Base-by-base conservation (phyloP, 2,113 vertebrate genomes). In the Athene noctua region DNA sequence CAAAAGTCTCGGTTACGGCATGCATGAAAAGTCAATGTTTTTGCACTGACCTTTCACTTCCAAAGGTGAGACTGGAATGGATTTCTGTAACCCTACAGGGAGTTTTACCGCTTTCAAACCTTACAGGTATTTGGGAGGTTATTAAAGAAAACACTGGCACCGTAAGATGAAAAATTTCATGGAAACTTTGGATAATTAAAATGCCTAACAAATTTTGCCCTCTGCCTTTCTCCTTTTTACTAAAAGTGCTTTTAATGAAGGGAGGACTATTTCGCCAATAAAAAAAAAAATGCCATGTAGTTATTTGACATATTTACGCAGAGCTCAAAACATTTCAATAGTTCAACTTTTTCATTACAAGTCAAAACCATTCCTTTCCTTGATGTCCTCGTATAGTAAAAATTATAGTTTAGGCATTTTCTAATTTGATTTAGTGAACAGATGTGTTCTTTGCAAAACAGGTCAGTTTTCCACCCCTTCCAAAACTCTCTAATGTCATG, bases 81-180 rank as follows among this genome's bases (percentile, higher is more conserved):
- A 54, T 96, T 97, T 80, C 68, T 96, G 91, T 84, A 97, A 97
- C 96, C 93, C 80, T 81, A 68, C 92, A 75, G 92, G 92, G 97
- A 97, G 93, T 95, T 94, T 96, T 71, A 92, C 92, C 55, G 5
- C 93, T 91, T 92, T 70, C 92, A 78, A 97, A 97, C 58, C 96
- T 98, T 97, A 86, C 96, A 97, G 97, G 97, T 97, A 98, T 98
- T 96, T 96, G 94, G 58, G 97, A 97, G 97, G 97, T 97, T 98
- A 97, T 95, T 96, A 95, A 96, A 96, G 92, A 92, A 96, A 97
- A 97, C 96, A 97, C 87, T 92, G 92, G 94, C 97, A 71, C 66
- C 75, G 97, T 94, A 96, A 97, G 97, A 98, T 92, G 96, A 98
- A 96, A 97, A 97, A 89, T 94, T 94, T 89, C 96, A 82, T 73